These are phyloP conservation scores for Cryptoblepharus egeriae DNA, from an alignment of 2,797 vertebrate species.

Conservation along the genomic window DNA sequence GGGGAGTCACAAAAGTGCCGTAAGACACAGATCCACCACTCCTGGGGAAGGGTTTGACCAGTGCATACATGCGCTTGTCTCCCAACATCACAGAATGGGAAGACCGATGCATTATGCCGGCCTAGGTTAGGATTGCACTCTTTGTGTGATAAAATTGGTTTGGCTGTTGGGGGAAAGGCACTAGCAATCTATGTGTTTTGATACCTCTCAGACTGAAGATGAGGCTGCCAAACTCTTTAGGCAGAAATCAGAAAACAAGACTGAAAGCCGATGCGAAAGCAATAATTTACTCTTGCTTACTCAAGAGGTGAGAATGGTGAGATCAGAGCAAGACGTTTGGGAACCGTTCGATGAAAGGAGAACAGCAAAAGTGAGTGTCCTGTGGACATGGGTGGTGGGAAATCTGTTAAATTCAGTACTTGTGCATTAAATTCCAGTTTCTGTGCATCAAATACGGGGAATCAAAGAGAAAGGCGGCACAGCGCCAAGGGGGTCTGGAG, in stretches of 20 bases:
- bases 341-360: slow-evolving; percentile 14
- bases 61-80: too few relatives aligned
- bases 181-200: background rate
- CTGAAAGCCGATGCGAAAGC: fast-evolving
- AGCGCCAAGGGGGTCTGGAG: too few relatives aligned
- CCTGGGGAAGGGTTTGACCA: too few relatives aligned
- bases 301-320: background rate
- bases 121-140: too few relatives aligned
- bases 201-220: slow-evolving; percentile 57
- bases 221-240: slow-evolving; percentile 44
- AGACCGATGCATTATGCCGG: too few relatives aligned
- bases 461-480: background rate
- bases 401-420: too few relatives aligned
- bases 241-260: background rate
- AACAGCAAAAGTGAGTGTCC: background rate
- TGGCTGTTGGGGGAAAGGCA: background rate
- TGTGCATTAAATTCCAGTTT: background rate
- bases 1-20: too few relatives aligned
- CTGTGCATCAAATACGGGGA: background rate
- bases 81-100: too few relatives aligned
- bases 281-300: fast-evolving
- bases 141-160: background rate
- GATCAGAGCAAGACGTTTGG: background rate
- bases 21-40: too few relatives aligned
- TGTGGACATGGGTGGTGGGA: background rate